Conservation (phyloP, 2,113 vertebrate genomes). For the Ciconia boyciana region DNA sequence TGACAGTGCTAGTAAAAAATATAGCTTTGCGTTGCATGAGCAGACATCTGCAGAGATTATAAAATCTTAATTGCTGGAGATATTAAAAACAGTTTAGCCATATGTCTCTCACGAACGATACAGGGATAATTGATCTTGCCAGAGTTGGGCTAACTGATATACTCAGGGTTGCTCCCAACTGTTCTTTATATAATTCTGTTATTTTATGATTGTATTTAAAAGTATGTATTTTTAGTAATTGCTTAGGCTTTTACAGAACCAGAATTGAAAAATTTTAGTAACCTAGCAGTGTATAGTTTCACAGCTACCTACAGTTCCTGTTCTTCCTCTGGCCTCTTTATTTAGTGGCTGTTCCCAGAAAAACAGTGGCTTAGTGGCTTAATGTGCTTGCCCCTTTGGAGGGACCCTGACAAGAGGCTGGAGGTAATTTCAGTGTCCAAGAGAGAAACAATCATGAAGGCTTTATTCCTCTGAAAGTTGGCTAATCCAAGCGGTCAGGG, state of each 20-base stretch:
- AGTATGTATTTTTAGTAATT: background rate
- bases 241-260: background rate
- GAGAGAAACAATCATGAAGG: background rate
- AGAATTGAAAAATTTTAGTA: background rate
- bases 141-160: background rate
- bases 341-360: background rate
- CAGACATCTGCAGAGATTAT: background rate
- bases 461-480: background rate
- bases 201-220: background rate
- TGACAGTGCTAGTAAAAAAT: background rate
- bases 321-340: background rate
- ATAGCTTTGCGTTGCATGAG: background rate
- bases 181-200: background rate
- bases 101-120: background rate
- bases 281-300: background rate
- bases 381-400: background rate
- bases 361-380: background rate
- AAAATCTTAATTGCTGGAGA: conserved; percentile 40
- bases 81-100: conserved; percentile 8
- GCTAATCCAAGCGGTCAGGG: background rate
- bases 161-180: background rate
- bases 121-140: background rate
- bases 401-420: background rate
- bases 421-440: background rate
- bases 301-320: background rate